A percentile compares a stretch with the other conserved stretches of the same genome.
phyloP scores from a whole-genome alignment of 2,113 vertebrate species.

The Tympanuchus pallidicinctus region DNA sequence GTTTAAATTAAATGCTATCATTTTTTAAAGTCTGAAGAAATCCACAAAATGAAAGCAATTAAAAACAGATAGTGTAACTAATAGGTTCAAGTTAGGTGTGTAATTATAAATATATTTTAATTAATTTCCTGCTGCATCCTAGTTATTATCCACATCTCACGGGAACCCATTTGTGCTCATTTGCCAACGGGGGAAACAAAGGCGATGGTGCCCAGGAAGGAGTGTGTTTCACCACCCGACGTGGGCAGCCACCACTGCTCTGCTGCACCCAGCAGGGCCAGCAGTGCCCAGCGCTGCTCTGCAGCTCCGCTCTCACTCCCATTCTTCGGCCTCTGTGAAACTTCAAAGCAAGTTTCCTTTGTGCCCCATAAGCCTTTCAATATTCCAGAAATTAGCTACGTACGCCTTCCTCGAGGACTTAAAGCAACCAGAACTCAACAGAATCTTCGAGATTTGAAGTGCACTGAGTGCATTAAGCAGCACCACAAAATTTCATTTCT shows the following conservation, averaged over 20 bases:
- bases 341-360: conserved; percentile 38
- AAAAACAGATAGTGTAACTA: conserved; percentile 49
- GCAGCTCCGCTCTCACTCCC: background rate
- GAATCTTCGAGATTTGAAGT: background rate
- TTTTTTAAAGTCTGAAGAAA: conserved; percentile 54
- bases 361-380: conserved; percentile 29
- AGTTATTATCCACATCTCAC: conserved; percentile 50
- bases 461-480: background rate
- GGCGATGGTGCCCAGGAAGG: background rate
- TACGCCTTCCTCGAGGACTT: conserved; percentile 33
- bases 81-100: conserved; percentile 16
- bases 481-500: background rate
- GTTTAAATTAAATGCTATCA: conserved; percentile 41
- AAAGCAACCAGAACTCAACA: background rate
- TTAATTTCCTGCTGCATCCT: conserved; percentile 53
- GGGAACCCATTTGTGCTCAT: conserved; percentile 27
- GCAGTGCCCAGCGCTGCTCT: background rate
- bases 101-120: conserved; percentile 68
- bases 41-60: conserved; percentile 52
- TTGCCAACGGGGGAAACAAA: conserved; percentile 36
- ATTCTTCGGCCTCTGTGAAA: background rate
- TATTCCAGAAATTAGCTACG: conserved; percentile 33
- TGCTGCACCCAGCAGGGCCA: too few relatives aligned
- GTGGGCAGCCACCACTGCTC: too few relatives aligned
- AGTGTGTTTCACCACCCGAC: too few relatives aligned